Percentiles rank a stretch among this genome's conserved stretches.
phyloP scores from a whole-genome alignment of 2,113 vertebrate genomes.

The Oceanites oceanicus region DNA sequence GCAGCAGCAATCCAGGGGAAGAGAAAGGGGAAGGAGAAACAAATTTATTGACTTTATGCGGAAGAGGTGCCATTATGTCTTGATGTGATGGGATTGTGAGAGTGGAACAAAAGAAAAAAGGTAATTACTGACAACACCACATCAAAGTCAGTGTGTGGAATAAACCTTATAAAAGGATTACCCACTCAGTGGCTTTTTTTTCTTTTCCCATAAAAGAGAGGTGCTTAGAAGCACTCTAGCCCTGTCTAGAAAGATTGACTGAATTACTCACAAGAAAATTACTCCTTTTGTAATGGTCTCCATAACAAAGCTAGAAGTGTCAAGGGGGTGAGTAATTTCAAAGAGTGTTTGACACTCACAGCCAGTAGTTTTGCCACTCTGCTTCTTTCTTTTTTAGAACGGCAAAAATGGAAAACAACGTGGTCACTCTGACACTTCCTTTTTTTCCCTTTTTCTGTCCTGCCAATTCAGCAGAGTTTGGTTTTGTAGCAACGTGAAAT shows the following conservation, averaged over 20 bases:
- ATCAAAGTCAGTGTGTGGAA: slow-evolving; percentile 7
- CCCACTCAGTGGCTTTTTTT: not conserved
- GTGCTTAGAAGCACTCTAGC: not conserved
- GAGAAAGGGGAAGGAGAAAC: not conserved
- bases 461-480: not conserved
- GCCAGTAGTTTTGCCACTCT: not conserved
- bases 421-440: not conserved
- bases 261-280: slow-evolving; percentile 16
- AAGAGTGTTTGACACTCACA: not conserved
- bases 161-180: slow-evolving; percentile 24
- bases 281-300: not conserved
- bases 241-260: slow-evolving; percentile 29
- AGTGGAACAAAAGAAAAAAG: not conserved
- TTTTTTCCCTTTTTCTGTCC: not conserved
- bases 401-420: not conserved
- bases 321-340: not conserved
- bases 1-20: not conserved
- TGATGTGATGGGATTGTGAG: not conserved
- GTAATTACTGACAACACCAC: not conserved
- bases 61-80: not conserved
- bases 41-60: not conserved
- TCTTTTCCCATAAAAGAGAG: not conserved
- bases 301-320: not conserved
- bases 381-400: not conserved
- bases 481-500: not conserved